These are phyloP conservation scores for Daphoenositta chrysoptera DNA, from an alignment of 2,113 vertebrate species.

Conservation along the genomic window DNA sequence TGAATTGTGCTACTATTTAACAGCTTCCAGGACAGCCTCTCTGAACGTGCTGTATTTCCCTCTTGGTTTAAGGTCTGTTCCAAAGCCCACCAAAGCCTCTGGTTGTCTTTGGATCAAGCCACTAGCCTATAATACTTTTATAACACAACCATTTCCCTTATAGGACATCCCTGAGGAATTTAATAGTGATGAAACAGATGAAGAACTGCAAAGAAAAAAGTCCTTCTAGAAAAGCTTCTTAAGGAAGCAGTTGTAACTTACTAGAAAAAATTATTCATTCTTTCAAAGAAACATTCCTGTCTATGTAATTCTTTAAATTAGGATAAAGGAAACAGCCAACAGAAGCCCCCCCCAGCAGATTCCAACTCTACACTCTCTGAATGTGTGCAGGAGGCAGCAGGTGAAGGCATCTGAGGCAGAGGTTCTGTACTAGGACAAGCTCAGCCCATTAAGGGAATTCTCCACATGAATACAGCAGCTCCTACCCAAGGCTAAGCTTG, in stretches of 20 bases:
- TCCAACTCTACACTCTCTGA: neutral
- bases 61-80: neutral
- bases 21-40: neutral
- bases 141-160: conserved; percentile 15
- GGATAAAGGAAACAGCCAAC: neutral
- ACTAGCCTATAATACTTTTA: neutral
- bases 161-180: neutral
- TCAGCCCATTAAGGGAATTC: neutral
- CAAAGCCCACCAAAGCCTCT: conserved; percentile 21
- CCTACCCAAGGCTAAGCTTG: neutral
- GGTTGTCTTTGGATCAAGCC: conserved; percentile 4
- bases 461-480: neutral
- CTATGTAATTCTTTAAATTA: neutral
- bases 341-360: neutral
- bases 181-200: neutral
- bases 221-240: neutral
- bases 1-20: neutral
- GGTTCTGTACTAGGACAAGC: neutral
- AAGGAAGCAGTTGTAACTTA: neutral
- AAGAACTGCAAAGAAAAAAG: neutral
- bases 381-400: neutral
- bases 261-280: neutral
- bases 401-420: neutral
- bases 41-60: neutral
- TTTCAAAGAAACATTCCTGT: neutral